Conservation (phyloP, 92 coral and sea anemone genomes). For the Anthopleura xanthogrammica region DNA sequence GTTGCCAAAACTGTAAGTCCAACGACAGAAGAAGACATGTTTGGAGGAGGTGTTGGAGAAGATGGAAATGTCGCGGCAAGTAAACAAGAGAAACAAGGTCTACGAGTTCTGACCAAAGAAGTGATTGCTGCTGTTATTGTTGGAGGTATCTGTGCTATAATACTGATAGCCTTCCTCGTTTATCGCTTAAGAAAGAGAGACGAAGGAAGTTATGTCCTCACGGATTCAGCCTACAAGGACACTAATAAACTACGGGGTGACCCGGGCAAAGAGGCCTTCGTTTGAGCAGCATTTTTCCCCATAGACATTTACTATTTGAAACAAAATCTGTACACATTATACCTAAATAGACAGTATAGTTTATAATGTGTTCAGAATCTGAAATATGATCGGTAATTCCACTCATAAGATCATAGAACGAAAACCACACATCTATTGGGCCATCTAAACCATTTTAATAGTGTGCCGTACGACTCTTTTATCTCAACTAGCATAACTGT, state of each 20-base stretch:
- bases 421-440: neutral
- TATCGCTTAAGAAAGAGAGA: constrained; percentile 93
- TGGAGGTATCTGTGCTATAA: constrained; percentile 93
- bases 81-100: constrained; percentile 11
- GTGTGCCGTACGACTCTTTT: neutral
- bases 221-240: constrained; percentile 66
- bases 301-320: neutral
- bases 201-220: constrained; percentile 89
- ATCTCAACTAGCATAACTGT: neutral
- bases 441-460: neutral
- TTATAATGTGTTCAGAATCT: neutral
- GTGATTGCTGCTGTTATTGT: constrained; percentile 94
- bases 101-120: constrained; percentile 74
- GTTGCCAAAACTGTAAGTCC: constrained; percentile 15
- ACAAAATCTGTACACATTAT: constrained; percentile 4
- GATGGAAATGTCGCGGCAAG: constrained; percentile 30
- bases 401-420: neutral
- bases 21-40: constrained; percentile 4
- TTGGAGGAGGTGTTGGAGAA: neutral
- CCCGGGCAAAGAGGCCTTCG: constrained; percentile 92
- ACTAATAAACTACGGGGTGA: constrained; percentile 80
- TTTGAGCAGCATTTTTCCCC: constrained; percentile 25
- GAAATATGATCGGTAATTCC: neutral
- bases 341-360: neutral
- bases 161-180: constrained; percentile 90